Conservation (phyloP, 2,888 invertebrate species). For the Lymantria monacha region DNA sequence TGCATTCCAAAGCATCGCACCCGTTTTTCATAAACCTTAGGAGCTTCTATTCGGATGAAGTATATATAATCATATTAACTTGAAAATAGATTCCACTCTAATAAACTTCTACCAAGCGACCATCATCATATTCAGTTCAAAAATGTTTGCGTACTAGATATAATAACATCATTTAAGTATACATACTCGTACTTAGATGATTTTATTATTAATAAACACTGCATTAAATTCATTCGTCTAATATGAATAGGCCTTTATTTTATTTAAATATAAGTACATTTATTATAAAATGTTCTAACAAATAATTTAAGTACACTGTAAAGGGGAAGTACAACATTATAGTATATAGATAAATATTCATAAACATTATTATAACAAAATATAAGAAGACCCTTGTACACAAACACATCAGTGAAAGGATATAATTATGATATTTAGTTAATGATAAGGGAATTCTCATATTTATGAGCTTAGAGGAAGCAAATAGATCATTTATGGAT, state of each 20-base stretch:
- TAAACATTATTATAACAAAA: constrained; percentile 42
- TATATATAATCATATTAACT: too few species aligned
- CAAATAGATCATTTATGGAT: constrained; percentile 22
- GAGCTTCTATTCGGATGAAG: too few species aligned
- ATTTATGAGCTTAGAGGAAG: constrained; percentile 36
- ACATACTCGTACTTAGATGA: too few species aligned
- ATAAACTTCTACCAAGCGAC: too few species aligned
- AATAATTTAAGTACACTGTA: constrained; percentile 51
- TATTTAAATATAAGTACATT: constrained; percentile 28
- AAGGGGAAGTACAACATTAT: constrained; percentile 46
- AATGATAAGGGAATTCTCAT: constrained; percentile 40
- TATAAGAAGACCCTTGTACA: constrained; percentile 45
- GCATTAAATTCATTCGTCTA: not conserved
- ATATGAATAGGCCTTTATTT: constrained; percentile 40
- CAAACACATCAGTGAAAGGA: constrained; percentile 2
- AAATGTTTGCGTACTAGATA: too few species aligned
- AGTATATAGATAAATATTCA: constrained; percentile 49
- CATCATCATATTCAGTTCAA: too few species aligned
- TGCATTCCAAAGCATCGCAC: too few species aligned
- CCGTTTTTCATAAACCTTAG: too few species aligned
- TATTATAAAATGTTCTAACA: constrained; percentile 52
- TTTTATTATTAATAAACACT: too few species aligned
- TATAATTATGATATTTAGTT: constrained; percentile 7
- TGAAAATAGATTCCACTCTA: too few species aligned
- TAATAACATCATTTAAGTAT: too few species aligned